A percentile compares a stretch with the other conserved stretches of the same genome.
Conservation (phyloP, 2,888 invertebrate genomes). For the Synanthedon formicaeformis region DNA sequence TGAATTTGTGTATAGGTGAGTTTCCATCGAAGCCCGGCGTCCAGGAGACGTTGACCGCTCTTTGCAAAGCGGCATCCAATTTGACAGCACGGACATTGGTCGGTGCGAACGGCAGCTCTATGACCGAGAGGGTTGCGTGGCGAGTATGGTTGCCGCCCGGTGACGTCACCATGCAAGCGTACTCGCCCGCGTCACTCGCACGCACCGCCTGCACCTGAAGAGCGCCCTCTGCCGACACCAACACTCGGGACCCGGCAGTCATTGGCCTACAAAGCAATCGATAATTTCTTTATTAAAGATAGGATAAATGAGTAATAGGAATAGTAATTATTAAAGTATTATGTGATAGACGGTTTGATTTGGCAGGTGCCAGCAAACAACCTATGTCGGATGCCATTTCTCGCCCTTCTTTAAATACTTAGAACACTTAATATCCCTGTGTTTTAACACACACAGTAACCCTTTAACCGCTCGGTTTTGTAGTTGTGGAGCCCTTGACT, state of each 20-base stretch:
- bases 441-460: too few relatives aligned
- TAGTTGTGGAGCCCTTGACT: too few relatives aligned
- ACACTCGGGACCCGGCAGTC: slow-evolving; percentile 76
- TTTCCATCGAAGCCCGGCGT: slow-evolving; percentile 97
- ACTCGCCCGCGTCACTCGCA: slow-evolving; percentile 93
- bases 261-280: slow-evolving; percentile 37
- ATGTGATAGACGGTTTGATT: too few relatives aligned
- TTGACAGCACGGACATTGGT: slow-evolving; percentile 84
- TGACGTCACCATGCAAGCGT: slow-evolving; percentile 91
- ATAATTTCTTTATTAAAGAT: not conserved
- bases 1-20: slow-evolving; percentile 92
- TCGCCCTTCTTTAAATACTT: too few relatives aligned
- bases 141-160: slow-evolving; percentile 94
- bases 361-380: too few relatives aligned
- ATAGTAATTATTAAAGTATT: too few relatives aligned
- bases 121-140: slow-evolving; percentile 81
- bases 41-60: slow-evolving; percentile 93
- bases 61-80: slow-evolving; percentile 74
- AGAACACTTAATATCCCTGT: too few relatives aligned
- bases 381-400: too few relatives aligned
- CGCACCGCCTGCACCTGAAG: slow-evolving; percentile 89
- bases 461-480: too few relatives aligned
- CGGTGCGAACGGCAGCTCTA: slow-evolving; percentile 95
- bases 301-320: too few relatives aligned
- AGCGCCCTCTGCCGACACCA: slow-evolving; percentile 84